phyloP scores from a whole-genome alignment of 2,113 vertebrate genomes.

The Rissa tridactyla region DNA sequence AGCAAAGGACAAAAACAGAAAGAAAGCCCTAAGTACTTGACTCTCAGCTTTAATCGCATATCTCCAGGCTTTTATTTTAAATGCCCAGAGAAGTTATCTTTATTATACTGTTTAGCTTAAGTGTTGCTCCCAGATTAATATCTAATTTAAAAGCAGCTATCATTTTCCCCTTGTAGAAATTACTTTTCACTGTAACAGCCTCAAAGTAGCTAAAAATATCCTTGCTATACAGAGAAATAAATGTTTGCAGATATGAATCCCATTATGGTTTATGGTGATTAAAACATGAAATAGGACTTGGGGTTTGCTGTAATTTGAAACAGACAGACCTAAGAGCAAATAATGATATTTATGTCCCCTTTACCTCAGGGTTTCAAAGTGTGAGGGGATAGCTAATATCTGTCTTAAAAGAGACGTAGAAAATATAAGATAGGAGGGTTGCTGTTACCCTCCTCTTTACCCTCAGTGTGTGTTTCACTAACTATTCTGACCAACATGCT shows the following conservation, averaged over 20 bases:
- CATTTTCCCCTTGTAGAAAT: neutral
- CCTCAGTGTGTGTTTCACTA: neutral
- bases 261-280: constrained; percentile 8
- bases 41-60: neutral
- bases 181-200: constrained; percentile 34
- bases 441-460: neutral
- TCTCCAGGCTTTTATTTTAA: neutral
- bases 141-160: constrained; percentile 16
- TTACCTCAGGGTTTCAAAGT: neutral
- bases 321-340: neutral
- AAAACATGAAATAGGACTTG: constrained; percentile 13
- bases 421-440: neutral
- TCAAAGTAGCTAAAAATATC: constrained; percentile 17
- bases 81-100: neutral
- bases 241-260: constrained; percentile 14
- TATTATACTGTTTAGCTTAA: neutral
- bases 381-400: neutral
- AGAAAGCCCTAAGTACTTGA: neutral
- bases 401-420: neutral
- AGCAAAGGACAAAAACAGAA: neutral
- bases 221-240: neutral
- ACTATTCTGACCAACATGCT: neutral
- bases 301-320: neutral
- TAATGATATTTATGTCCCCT: neutral
- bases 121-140: neutral